Evolutionary conservation across 2,113 vertebrate genomes (phyloP).

Genomic region (Anguilla rostrata): DNA sequence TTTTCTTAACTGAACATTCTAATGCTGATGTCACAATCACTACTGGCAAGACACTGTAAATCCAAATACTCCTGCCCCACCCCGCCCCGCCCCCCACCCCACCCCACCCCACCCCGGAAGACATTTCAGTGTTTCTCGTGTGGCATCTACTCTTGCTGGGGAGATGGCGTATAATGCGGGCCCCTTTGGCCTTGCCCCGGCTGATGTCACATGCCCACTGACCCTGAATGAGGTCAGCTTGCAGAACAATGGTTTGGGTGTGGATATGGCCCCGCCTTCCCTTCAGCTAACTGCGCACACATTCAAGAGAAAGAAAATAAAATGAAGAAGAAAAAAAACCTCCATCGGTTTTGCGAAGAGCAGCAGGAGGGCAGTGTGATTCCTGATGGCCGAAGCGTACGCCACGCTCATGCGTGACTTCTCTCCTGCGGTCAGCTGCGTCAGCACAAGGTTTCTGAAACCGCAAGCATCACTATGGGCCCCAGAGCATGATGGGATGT

Average conservation of each 20-base stretch:
- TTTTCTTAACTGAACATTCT: too few species aligned
- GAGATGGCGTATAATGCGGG: conserved; percentile 45
- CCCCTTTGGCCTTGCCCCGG: conserved; percentile 48
- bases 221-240: conserved; percentile 57
- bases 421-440: too few species aligned
- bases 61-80: too few species aligned
- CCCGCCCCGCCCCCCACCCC: too few species aligned
- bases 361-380: neutral
- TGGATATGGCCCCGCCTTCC: conserved; percentile 43
- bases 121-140: too few species aligned
- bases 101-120: too few species aligned
- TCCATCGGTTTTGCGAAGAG: neutral
- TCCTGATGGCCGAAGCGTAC: neutral
- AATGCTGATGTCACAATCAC: too few species aligned
- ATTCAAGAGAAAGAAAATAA: neutral
- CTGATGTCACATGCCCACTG: conserved; percentile 58
- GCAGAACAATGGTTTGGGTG: conserved; percentile 55
- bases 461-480: neutral
- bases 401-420: neutral
- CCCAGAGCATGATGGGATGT: neutral
- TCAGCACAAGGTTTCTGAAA: neutral
- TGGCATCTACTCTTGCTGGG: conserved; percentile 14
- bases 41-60: too few species aligned
- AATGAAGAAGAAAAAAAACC: neutral
- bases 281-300: neutral